A percentile compares a stretch with the other conserved stretches of the same genome.
Evolutionary conservation across 2,888 invertebrate species (phyloP).

Genomic region (Hydropsyche betteni): DNA sequence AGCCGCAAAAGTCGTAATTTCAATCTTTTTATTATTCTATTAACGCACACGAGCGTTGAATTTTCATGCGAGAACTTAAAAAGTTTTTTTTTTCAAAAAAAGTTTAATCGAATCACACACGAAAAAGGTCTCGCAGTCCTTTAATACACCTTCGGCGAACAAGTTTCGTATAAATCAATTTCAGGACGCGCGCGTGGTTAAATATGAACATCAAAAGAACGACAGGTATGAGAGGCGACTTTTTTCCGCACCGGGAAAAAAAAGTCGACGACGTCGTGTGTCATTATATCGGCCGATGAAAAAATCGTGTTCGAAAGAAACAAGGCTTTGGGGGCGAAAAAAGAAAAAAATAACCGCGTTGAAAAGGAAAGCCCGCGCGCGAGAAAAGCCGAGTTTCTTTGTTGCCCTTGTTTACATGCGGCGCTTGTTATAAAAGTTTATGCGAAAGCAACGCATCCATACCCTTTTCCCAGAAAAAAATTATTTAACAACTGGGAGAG

Average conservation of each 20-base stretch:
- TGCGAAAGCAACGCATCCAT: neutral
- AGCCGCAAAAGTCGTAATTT: too few species aligned
- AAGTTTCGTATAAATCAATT: slow-evolving; percentile 23
- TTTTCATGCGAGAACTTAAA: too few species aligned
- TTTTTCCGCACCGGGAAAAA: neutral
- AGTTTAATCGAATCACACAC: slow-evolving; percentile 22
- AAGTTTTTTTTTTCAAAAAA: neutral
- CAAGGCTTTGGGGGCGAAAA: too few species aligned
- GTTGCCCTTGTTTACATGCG: slow-evolving; percentile 19
- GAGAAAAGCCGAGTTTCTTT: slow-evolving; percentile 6
- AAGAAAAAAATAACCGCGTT: too few species aligned
- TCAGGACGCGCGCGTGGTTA: slow-evolving; percentile 4
- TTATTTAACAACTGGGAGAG: too few species aligned
- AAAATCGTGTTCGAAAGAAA: neutral
- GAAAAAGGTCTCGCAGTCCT: neutral
- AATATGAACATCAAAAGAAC: slow-evolving; percentile 6
- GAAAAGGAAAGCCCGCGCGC: too few species aligned
- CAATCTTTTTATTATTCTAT: too few species aligned
- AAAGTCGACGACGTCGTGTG: neutral
- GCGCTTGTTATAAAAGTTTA: slow-evolving; percentile 24
- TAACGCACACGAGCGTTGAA: too few species aligned
- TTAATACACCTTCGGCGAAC: neutral
- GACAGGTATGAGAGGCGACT: neutral
- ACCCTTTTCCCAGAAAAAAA: too few species aligned
- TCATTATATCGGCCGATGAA: slow-evolving; percentile 5